A percentile compares a stretch with the other conserved stretches of the same genome.
Conservation (phyloP, 2,113 vertebrate genomes). For the Ceyx melanurus region DNA sequence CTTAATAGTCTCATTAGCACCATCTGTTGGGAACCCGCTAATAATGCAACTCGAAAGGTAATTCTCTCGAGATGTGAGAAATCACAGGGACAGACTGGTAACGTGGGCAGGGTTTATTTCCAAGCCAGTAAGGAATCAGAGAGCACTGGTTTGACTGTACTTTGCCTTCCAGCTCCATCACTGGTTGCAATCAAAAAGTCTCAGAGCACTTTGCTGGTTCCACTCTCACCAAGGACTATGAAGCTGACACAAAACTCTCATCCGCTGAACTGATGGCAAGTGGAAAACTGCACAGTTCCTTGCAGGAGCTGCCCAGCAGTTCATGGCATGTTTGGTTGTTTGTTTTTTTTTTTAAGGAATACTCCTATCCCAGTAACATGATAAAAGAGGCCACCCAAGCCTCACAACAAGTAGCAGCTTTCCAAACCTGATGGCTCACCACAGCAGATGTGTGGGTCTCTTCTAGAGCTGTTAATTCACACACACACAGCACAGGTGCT, state of each 20-base stretch:
- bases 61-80: neutral
- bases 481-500: neutral
- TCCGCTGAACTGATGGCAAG: neutral
- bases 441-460: neutral
- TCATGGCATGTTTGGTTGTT: fast-evolving
- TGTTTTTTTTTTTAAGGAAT: neutral
- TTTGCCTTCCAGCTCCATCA: neutral
- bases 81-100: neutral
- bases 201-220: neutral
- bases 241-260: neutral
- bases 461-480: neutral
- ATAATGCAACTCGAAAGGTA: slow-evolving; percentile 35
- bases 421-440: neutral
- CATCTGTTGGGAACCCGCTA: slow-evolving; percentile 52
- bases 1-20: slow-evolving; percentile 58
- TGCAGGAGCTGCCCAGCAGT: neutral
- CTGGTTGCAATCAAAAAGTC: neutral
- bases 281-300: neutral
- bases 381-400: neutral
- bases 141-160: neutral
- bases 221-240: fast-evolving
- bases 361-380: neutral
- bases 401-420: neutral
- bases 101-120: neutral
- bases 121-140: neutral